A percentile compares a stretch with the other conserved stretches of the same genome.
Conservation (phyloP, 53 echinoderm and acorn worm genomes). For the Echinometra lucunter region DNA sequence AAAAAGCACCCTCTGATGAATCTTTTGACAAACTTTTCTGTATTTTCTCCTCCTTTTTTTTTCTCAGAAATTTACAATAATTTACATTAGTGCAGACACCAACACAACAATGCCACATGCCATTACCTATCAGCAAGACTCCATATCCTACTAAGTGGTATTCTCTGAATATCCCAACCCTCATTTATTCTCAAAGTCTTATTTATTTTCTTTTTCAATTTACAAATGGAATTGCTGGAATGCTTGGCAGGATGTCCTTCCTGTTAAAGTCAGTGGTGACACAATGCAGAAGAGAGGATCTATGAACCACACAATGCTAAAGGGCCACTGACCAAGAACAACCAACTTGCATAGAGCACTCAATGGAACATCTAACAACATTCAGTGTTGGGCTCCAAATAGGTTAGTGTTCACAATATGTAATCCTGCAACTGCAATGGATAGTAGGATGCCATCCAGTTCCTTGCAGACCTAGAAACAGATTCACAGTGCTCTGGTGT, state of each 20-base stretch:
- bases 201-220: conserved; percentile 14
- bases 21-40: background rate
- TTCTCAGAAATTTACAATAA: conserved; percentile 19
- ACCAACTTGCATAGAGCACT: conserved; percentile 41
- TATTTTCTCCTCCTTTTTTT: background rate
- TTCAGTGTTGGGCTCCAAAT: conserved; percentile 6
- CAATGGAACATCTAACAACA: background rate
- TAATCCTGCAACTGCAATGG: conserved; percentile 10
- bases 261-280: conserved; percentile 7
- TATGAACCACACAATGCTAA: background rate
- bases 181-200: background rate
- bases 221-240: conserved; percentile 62
- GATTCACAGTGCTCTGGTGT: background rate
- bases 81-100: conserved; percentile 45
- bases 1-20: conserved; percentile 11
- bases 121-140: background rate
- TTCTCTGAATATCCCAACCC: background rate
- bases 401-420: conserved; percentile 13
- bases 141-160: background rate
- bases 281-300: background rate
- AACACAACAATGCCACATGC: conserved; percentile 29
- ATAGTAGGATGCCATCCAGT: conserved; percentile 13
- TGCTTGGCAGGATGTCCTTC: conserved; percentile 59
- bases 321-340: conserved; percentile 9
- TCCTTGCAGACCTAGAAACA: background rate